phyloP scores from a whole-genome alignment of 2,797 vertebrate genomes.

The Notolabrus celidotus region DNA sequence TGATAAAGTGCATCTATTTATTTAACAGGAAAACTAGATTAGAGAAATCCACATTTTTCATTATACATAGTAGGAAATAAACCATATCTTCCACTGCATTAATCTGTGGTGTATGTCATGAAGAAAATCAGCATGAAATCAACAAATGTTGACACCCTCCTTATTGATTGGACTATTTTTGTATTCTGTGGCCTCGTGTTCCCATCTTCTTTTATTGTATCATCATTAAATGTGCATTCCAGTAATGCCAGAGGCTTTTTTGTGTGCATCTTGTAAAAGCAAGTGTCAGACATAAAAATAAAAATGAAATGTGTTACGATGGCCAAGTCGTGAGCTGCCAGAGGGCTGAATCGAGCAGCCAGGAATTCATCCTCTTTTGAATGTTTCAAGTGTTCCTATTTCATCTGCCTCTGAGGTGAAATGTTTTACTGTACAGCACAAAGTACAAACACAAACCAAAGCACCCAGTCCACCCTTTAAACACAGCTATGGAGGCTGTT shows the following conservation, averaged over 20 bases:
- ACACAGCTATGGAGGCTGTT: not conserved
- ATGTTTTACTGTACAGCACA: not conserved
- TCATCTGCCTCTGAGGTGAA: not conserved
- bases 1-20: too few relatives aligned
- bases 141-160: too few relatives aligned
- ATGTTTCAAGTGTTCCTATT: not conserved
- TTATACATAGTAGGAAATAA: too few relatives aligned
- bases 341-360: not conserved
- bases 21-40: too few relatives aligned
- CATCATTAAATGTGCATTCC: slow-evolving; percentile 11
- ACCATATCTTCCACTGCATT: too few relatives aligned
- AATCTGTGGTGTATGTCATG: too few relatives aligned
- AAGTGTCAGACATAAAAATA: slow-evolving; percentile 12
- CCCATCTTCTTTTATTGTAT: not conserved
- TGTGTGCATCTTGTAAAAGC: slow-evolving; percentile 4
- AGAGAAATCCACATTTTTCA: too few relatives aligned
- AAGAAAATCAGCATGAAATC: too few relatives aligned
- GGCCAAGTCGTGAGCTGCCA: slow-evolving; percentile 14
- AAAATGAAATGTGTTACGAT: not conserved
- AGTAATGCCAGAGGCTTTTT: slow-evolving; percentile 4
- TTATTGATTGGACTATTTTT: not conserved
- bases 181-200: not conserved
- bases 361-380: not conserved
- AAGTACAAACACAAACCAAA: not conserved
- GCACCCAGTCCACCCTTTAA: not conserved